Evolutionary conservation across 92 coral and sea anemone genomes (phyloP), one percentile per base, ranked within the genome.

Genomic region (Epizoanthus illoricatus): DNA sequence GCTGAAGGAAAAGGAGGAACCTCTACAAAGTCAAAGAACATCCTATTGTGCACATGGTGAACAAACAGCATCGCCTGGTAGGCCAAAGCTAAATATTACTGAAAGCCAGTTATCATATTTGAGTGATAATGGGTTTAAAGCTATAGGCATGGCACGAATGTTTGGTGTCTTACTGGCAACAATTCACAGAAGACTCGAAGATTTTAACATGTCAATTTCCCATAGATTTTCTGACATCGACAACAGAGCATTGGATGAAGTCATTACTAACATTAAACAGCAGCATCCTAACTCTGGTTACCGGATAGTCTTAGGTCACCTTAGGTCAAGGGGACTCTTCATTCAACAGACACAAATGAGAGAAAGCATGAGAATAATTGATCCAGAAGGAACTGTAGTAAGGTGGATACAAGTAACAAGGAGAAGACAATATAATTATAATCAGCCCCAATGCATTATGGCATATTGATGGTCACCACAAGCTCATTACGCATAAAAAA

Each of bases 391-490:
- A n/a, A 61, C 61, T 60, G 73, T n/a, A 16, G 13, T 28, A 18
- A 74, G 87, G 55, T 84, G 87, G 87, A 28, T 59, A 52, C 16
- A 63, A 43, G 81, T 60, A 59, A 74, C 81, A 13, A 73, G 74
- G 58, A 84, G 87, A 64, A 23, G 87, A 45, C 21, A 59, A 19
- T 74, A 84, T 40, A 74, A 24, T 39, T 39, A 82, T 84, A 5
- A 23, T 16, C 49, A 49, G 83, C 54, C 87, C 87, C 2, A 74
- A 84, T 84, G 87, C 81, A 9, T 49, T 84, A 39, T 84, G 86
- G 81, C 86, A 84, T 62, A 47, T 84, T 57, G 86, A 84, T 74
- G 86, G 86, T 0, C 59, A 72, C 65, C 86, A 84, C 75, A 84
- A 84, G 81, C 81, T 84, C 33, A 24, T 84, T 13, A 59, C 41